Evolutionary conservation across 2,797 vertebrate genomes (phyloP), one percentile per base, ranked within the genome.

Genomic region (Petrocephalus schoutedeni): DNA sequence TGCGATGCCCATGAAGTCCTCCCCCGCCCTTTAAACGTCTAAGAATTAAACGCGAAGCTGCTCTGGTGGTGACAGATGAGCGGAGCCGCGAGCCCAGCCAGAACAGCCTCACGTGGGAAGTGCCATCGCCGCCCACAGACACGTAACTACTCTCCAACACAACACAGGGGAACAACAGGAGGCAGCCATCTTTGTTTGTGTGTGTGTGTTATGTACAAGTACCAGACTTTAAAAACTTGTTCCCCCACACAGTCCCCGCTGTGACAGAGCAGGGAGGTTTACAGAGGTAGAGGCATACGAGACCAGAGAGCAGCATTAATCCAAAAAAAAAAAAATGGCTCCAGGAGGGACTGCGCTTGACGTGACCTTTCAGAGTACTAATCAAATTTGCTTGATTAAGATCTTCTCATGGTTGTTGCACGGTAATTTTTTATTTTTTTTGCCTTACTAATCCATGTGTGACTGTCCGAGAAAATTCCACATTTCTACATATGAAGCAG

Each of bases 331-430:
- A 71, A 36, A 54, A 56, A 71, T 56, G 49, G 49, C 85, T 59
- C 85, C 56, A 1, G 32, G 23, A 32, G 14, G 28, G 45, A n/a
- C 9, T 58, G 53, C 56, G 14, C 57, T 58, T 58, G 32, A 58
- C 56, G 32, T n/a, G 54, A 86, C 85, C 56, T 86, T 59, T 86
- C 56, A 28, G 16, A 41, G 54, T 8, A 59, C 54, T 58, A 86
- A 58, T 84, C 49, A 84, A 54, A 53, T 84, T 84, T 84, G 19
- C 80, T 58, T 56, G 83, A 85, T 54, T 57, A 57, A 41, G 85
- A 86, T 58, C 54, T 86, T 86, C 85, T 86, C 85, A 41, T 84
- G 49, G 80, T 84, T 54, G 51, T 84, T 53, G 54, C 54, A 36
- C 54, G 19, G 56, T n/a, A 6, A 5, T 16, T 54, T 56, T 32